A percentile compares a stretch with the other conserved stretches of the same genome.
Conservation (phyloP, 2,888 invertebrate species). For the Pilophorus perplexus region DNA sequence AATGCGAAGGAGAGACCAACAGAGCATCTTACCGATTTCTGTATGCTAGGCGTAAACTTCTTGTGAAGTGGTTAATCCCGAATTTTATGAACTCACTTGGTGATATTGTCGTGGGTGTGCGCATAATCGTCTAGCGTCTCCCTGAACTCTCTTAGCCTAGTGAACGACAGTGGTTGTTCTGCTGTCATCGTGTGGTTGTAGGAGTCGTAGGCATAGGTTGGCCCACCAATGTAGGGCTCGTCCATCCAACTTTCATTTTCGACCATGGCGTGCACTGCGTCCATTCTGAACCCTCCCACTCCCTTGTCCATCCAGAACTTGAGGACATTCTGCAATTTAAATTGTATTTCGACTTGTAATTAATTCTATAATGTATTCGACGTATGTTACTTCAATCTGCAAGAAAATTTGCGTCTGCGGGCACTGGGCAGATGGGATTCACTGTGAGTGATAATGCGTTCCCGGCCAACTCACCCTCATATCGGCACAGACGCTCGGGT, state of each 20-base stretch:
- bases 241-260: slow-evolving; percentile 53
- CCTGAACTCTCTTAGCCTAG: slow-evolving; percentile 59
- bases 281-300: slow-evolving; percentile 72
- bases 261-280: slow-evolving; percentile 52
- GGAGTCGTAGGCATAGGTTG: slow-evolving; percentile 57
- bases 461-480: slow-evolving; percentile 62
- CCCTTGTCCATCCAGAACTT: slow-evolving; percentile 72
- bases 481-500: slow-evolving; percentile 64
- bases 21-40: too few relatives aligned
- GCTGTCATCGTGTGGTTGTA: slow-evolving; percentile 63
- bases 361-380: too few relatives aligned
- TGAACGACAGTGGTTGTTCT: slow-evolving; percentile 60
- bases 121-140: slow-evolving; percentile 60
- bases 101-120: slow-evolving; percentile 22
- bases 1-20: too few relatives aligned
- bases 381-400: too few relatives aligned
- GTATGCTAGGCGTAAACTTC: too few relatives aligned
- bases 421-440: too few relatives aligned
- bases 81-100: neutral
- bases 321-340: slow-evolving; percentile 57
- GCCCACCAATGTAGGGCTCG: slow-evolving; percentile 52
- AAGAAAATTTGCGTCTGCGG: too few relatives aligned
- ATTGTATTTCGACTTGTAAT: neutral
- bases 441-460: too few relatives aligned
- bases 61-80: too few relatives aligned